Evolutionary conservation across 2,888 invertebrate species (phyloP).

Genomic region (Sphaerophoria taeniata): DNA sequence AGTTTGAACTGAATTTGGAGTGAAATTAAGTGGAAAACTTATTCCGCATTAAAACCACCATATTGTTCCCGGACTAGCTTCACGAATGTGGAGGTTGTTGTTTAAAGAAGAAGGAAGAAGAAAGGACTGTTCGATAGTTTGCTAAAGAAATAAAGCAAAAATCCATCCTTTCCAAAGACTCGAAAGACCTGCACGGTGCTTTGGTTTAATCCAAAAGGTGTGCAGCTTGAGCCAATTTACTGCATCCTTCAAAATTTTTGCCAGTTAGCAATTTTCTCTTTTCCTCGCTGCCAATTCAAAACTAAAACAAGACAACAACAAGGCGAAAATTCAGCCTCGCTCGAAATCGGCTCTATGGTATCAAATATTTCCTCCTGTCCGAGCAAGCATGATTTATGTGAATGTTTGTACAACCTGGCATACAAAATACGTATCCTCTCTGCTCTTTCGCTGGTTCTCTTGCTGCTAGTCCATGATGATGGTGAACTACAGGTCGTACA

Average conservation of each 20-base stretch:
- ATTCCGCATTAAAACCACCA: constrained; percentile 64
- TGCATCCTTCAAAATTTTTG: constrained; percentile 57
- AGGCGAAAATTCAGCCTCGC: neutral
- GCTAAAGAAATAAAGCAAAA: constrained; percentile 32
- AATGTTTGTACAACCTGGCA: constrained; percentile 50
- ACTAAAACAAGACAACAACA: neutral
- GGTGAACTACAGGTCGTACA: neutral
- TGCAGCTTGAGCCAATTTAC: constrained; percentile 44
- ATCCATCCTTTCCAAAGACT: constrained; percentile 12
- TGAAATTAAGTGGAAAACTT: constrained; percentile 74
- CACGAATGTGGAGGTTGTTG: constrained; percentile 58
- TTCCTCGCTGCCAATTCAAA: neutral
- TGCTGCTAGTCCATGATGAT: neutral
- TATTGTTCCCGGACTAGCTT: constrained; percentile 60
- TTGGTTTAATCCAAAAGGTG: constrained; percentile 49
- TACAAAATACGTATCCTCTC: constrained; percentile 23
- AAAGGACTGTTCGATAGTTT: constrained; percentile 62
- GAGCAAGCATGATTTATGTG: constrained; percentile 65
- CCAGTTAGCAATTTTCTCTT: constrained; percentile 39
- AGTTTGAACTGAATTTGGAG: constrained; percentile 61
- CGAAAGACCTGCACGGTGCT: constrained; percentile 21
- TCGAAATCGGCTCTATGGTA: neutral
- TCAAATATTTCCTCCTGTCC: constrained; percentile 60
- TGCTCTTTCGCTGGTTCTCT: neutral
- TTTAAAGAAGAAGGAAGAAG: constrained; percentile 33